Percentiles rank a stretch among this genome's conserved stretches.
Evolutionary conservation across 2,113 vertebrate genomes (phyloP).

Genomic region (Pteropus alecto): DNA sequence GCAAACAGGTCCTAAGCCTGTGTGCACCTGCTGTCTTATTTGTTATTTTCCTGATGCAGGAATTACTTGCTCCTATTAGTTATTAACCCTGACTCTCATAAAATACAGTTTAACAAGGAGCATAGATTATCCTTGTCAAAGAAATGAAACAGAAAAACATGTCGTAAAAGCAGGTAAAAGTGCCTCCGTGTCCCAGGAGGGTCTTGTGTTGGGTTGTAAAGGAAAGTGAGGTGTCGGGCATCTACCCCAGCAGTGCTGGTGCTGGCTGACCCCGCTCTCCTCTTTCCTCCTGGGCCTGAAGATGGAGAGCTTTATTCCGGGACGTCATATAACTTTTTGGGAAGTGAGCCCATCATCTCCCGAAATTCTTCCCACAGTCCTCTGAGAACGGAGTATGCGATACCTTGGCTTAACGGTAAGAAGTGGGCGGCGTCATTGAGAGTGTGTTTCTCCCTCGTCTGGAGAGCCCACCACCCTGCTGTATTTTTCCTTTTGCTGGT

Average conservation of each 20-base stretch:
- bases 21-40: accelerated
- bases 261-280: conserved; percentile 25
- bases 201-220: not conserved
- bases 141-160: accelerated
- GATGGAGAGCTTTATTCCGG: conserved; percentile 97
- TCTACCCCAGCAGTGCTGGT: accelerated
- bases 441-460: not conserved
- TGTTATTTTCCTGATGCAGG: accelerated
- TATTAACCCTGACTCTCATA: too few species aligned
- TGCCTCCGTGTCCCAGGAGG: not conserved
- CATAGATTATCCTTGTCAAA: not conserved
- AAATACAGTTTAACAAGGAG: not conserved
- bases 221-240: not conserved
- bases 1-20: accelerated
- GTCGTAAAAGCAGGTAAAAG: accelerated
- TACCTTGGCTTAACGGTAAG: conserved; percentile 98
- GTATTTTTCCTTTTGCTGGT: accelerated
- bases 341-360: conserved; percentile 96
- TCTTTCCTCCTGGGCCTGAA: conserved; percentile 71
- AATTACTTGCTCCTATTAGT: not conserved
- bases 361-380: conserved; percentile 90
- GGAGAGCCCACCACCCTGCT: accelerated
- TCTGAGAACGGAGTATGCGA: conserved; percentile 94
- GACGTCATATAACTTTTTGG: conserved; percentile 96
- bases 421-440: accelerated